phyloP scores from a whole-genome alignment of 2,113 vertebrate genomes.

The Diphyllodes magnificus region DNA sequence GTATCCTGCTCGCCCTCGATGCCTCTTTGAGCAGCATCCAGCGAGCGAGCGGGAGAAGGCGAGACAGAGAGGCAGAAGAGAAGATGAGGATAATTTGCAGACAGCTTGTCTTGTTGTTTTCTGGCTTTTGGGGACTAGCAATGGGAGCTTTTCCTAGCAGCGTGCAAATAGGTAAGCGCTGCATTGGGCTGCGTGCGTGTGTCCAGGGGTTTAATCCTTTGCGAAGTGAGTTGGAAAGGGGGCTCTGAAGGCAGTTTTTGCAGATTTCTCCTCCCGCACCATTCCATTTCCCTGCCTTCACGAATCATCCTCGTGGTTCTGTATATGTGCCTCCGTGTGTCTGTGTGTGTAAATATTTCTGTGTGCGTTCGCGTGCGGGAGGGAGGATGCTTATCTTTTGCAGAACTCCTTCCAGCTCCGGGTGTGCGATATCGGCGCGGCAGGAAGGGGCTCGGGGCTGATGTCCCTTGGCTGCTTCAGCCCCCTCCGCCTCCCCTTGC shows the following conservation, averaged over 20 bases:
- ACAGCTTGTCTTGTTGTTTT: conserved; percentile 95
- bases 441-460: not conserved
- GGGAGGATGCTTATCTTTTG: not conserved
- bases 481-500: not conserved
- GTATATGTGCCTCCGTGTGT: not conserved
- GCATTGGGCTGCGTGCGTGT: not conserved
- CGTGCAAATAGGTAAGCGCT: conserved; percentile 96
- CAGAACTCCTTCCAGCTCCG: not conserved
- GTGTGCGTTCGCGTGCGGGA: not conserved
- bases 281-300: not conserved
- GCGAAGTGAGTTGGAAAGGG: conserved; percentile 47
- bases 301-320: not conserved
- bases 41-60: conserved; percentile 66
- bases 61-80: conserved; percentile 70
- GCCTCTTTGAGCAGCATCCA: conserved; percentile 86
- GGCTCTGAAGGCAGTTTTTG: not conserved
- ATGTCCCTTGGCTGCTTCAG: not conserved
- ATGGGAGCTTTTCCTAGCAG: conserved; percentile 99
- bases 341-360: not conserved
- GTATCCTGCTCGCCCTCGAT: conserved; percentile 79
- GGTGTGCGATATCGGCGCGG: not conserved
- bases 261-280: not conserved
- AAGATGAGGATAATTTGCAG: conserved; percentile 98
- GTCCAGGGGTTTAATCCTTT: not conserved
- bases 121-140: conserved; percentile 91